A percentile compares a stretch with the other conserved stretches of the same genome.
Evolutionary conservation across 1,140 invertebrate genomes (phyloP).

Genomic region (Coenobita brevimanus): DNA sequence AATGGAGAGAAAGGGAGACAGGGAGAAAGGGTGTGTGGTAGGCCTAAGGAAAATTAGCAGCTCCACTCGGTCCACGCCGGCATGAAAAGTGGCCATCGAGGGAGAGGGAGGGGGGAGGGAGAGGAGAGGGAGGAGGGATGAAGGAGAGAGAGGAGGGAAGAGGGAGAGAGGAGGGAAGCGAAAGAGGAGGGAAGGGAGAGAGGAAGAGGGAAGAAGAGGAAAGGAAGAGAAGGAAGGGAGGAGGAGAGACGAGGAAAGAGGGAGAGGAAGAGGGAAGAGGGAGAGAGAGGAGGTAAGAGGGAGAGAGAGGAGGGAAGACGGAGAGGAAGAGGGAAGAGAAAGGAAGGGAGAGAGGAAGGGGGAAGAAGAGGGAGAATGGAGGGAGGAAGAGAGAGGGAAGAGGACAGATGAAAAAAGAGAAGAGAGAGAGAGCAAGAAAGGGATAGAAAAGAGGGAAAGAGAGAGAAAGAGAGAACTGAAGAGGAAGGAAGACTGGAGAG

Average conservation of each 20-base stretch:
- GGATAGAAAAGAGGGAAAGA: not conserved
- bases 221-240: conserved; percentile 1
- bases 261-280: no score
- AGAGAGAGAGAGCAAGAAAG: not conserved
- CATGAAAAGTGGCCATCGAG: no score
- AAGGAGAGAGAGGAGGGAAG: no score
- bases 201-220: no score
- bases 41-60: no score
- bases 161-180: not conserved
- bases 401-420: not conserved
- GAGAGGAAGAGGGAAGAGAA: not conserved
- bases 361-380: not conserved
- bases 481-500: not conserved
- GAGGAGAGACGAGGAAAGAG: no score
- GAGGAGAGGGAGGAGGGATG: no score
- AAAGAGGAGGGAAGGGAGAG: not conserved
- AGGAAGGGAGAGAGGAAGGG: not conserved
- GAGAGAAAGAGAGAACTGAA: not conserved
- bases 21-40: no score
- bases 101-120: no score
- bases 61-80: no score
- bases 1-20: not conserved
- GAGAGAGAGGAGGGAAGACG: no score
- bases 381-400: not conserved
- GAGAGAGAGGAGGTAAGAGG: no score